Evolutionary conservation across 2,888 invertebrate genomes (phyloP).

Genomic region (Zygaena filipendulae): DNA sequence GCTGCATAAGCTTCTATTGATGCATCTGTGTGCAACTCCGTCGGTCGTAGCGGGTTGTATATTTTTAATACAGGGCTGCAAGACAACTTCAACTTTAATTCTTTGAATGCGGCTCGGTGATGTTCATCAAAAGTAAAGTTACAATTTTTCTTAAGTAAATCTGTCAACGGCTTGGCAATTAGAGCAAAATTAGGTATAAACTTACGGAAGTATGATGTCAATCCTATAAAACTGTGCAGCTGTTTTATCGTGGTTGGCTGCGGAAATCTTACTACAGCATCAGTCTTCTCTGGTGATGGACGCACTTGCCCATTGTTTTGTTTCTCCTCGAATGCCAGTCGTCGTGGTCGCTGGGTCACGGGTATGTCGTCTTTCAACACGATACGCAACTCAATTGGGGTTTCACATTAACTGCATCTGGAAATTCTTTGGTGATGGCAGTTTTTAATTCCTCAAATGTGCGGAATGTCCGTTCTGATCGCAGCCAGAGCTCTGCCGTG

Average conservation of each 20-base stretch:
- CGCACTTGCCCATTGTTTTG: background rate
- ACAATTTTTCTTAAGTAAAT: constrained; percentile 11
- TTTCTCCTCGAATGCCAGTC: too few species aligned
- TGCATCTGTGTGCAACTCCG: constrained; percentile 21
- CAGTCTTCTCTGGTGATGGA: constrained; percentile 4
- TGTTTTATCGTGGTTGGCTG: constrained; percentile 5
- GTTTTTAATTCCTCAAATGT: too few species aligned
- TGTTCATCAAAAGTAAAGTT: constrained; percentile 15
- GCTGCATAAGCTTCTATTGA: constrained; percentile 15
- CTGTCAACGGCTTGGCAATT: constrained; percentile 7
- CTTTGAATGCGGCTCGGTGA: constrained; percentile 11
- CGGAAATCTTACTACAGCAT: constrained; percentile 5
- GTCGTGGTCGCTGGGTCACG: constrained; percentile 15
- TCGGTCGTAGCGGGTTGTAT: constrained; percentile 13
- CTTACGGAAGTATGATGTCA: constrained; percentile 8
- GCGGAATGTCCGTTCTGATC: too few species aligned
- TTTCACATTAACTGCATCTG: too few species aligned
- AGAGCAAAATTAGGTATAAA: constrained; percentile 6
- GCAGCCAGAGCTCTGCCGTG: too few species aligned
- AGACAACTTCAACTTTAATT: constrained; percentile 15
- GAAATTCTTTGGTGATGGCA: too few species aligned
- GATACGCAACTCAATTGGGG: constrained; percentile 16
- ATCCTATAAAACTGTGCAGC: constrained; percentile 6
- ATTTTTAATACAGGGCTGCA: constrained; percentile 14
- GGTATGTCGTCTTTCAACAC: constrained; percentile 17